Percentiles rank a stretch among this genome's conserved stretches.
These are phyloP conservation scores for Ramphastos sulfuratus DNA, from an alignment of 2,113 vertebrate species.

Conservation along the genomic window DNA sequence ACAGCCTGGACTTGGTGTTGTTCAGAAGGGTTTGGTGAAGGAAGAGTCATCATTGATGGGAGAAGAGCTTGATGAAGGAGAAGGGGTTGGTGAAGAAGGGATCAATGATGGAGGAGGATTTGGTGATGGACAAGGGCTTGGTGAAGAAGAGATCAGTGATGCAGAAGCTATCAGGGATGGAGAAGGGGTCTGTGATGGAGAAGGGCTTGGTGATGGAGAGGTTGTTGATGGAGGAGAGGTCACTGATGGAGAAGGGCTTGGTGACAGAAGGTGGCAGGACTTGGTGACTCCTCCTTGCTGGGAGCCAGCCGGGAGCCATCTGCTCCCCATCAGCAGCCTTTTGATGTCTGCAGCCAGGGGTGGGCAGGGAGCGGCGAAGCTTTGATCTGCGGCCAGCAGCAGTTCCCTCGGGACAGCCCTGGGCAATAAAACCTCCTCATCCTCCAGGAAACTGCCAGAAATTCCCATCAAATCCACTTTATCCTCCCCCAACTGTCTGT, in stretches of 20 bases:
- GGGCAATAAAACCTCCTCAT: neutral
- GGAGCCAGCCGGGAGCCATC: neutral
- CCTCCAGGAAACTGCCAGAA: neutral
- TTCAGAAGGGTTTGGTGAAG: neutral
- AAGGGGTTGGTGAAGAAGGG: too few relatives aligned
- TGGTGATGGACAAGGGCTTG: too few relatives aligned
- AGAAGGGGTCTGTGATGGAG: too few relatives aligned
- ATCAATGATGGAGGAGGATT: too few relatives aligned
- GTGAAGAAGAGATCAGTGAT: too few relatives aligned
- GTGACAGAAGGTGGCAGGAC: accelerated
- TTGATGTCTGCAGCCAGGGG: neutral
- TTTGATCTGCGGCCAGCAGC: slow-evolving; percentile 8
- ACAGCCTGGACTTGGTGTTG: neutral
- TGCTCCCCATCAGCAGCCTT: slow-evolving; percentile 14
- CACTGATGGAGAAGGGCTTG: neutral
- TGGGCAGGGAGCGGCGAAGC: neutral
- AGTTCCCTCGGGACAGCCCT: neutral
- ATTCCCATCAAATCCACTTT: neutral
- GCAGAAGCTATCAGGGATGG: too few relatives aligned
- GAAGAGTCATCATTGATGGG: neutral
- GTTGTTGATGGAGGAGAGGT: too few relatives aligned
- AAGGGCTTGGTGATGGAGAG: neutral
- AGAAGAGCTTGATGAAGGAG: neutral
- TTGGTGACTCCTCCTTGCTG: neutral
- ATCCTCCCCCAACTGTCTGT: accelerated